Evolutionary conservation across 2,113 vertebrate genomes (phyloP), one percentile per base, ranked within the genome.

Genomic region (Cryptoleucopteryx plumbea): DNA sequence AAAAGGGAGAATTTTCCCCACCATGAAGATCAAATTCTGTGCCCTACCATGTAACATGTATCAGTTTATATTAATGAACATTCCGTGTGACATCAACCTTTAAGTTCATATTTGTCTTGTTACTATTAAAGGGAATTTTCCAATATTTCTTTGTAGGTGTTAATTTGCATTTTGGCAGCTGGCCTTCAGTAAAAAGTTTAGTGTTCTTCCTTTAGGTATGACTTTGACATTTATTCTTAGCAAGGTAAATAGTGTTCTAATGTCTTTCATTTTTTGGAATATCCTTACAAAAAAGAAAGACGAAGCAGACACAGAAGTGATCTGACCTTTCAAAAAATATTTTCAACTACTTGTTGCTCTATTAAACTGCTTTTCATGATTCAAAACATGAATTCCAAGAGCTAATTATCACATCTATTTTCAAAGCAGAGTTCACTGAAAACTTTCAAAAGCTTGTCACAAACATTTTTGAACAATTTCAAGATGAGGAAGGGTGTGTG

Each of bases 181-280:
- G 92, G 71, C 65, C 91, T 97, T 88, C 90, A 82, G 55, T 91
- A 82, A 94, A 92, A 97, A 93, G 23, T 90, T 97, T 83, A 90
- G 9, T 81, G 61, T 86, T 95, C 81, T 94, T 94, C 47, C 68
- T 95, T 88, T 84, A 74, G 40, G 88, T 96, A 94, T 61, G 78
- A 86, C 86, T 97, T 96, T 98, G 96, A 96, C 81, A 97, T 98
- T 97, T 98, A 95, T 97, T 95, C 94, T 97, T 95, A 84, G 93
- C 66, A 95, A 97, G 58, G 95, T 95, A 98, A 98, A 98, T 86
- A 96, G 48, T 79, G 16, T 95, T 93, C 16, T 93, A 83, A 93
- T 92, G 72, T 85, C 80, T 97, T 96, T 70, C 52, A 89, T 86
- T 94, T 96, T 94, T 93, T 78, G 93, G 8, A 67, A 11, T 85